Evolutionary conservation across 2,888 invertebrate species (phyloP).

Genomic region (Frankliniella intonsa): DNA sequence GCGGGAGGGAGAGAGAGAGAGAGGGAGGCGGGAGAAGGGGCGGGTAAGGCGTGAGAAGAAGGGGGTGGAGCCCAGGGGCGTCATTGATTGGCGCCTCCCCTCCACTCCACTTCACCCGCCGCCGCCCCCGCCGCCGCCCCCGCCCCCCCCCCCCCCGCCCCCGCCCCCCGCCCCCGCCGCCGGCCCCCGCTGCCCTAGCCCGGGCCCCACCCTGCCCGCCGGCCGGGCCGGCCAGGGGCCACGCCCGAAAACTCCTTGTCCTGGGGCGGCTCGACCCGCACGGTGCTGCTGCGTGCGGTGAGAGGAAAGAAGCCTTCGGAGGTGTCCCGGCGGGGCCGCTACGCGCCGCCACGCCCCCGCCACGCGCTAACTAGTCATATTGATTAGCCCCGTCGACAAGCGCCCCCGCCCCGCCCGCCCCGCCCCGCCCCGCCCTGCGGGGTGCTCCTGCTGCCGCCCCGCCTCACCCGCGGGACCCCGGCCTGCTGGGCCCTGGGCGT

Average conservation of each 20-base stretch:
- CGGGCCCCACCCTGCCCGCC: neutral
- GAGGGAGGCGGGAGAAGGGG: neutral
- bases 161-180: neutral
- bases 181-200: neutral
- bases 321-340: no score
- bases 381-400: neutral
- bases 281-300: no score
- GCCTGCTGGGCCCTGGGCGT: neutral
- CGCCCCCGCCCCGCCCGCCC: neutral
- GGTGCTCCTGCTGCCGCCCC: neutral
- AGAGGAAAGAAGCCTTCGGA: no score
- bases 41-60: neutral
- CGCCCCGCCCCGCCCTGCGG: neutral
- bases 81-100: conserved; percentile 14
- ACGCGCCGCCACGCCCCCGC: neutral
- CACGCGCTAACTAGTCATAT: neutral
- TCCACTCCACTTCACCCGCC: neutral
- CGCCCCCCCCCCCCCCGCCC: neutral
- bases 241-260: no score
- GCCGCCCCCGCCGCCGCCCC: neutral
- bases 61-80: conserved; percentile 5
- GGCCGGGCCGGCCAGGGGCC: neutral
- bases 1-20: neutral
- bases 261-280: no score
- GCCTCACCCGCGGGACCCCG: neutral